Conservation (phyloP, 2,888 invertebrate genomes). For the Tipula vernalis region DNA sequence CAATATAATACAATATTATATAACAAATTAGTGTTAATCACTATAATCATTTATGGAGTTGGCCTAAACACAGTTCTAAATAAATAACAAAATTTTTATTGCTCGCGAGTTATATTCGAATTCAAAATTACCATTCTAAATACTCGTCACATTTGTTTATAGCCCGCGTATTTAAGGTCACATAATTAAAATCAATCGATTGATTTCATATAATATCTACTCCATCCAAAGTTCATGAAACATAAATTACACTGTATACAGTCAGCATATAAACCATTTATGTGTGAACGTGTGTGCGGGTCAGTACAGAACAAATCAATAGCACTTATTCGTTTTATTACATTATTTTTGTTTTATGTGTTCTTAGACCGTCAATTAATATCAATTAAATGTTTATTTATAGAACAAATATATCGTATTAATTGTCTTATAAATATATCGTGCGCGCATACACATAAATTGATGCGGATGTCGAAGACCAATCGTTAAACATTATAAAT, state of each 20-base stretch:
- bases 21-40: not conserved
- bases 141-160: not conserved
- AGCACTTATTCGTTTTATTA: not conserved
- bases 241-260: not conserved
- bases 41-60: not conserved
- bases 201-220: not conserved
- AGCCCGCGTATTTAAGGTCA: not conserved
- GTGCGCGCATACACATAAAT: not conserved
- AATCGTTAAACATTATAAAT: not conserved
- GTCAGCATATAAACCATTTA: not conserved
- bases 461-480: not conserved
- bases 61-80: not conserved
- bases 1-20: not conserved
- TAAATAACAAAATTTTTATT: not conserved
- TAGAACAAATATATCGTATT: not conserved
- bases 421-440: not conserved
- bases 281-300: not conserved
- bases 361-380: not conserved
- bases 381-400: not conserved
- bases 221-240: not conserved
- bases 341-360: not conserved
- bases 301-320: not conserved
- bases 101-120: not conserved
- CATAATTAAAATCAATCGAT: not conserved
- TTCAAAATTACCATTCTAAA: not conserved